These are phyloP conservation scores for Manduca sexta DNA, from an alignment of 1,140 invertebrate genomes.

Conservation along the genomic window DNA sequence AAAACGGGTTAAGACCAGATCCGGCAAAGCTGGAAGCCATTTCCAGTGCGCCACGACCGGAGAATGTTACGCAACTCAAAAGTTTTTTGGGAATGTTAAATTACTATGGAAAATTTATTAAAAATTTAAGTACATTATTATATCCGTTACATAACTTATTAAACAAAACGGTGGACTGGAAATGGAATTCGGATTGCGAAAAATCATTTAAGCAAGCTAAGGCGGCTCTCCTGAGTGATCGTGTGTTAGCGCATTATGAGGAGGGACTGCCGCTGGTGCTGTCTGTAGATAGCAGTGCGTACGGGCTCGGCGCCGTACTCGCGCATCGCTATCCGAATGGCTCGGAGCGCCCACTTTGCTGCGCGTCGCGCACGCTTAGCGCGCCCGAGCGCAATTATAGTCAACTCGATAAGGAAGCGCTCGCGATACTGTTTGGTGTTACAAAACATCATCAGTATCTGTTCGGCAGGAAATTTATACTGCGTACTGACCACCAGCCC, in stretches of 20 bases:
- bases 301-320: background rate
- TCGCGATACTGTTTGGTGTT: background rate
- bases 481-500: background rate
- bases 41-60: background rate
- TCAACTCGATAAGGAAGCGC: background rate
- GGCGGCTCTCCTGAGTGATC: background rate
- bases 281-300: background rate
- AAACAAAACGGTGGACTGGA: background rate
- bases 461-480: background rate
- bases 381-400: background rate
- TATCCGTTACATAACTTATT: background rate
- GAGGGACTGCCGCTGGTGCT: background rate
- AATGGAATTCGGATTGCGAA: background rate
- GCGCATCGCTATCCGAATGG: background rate
- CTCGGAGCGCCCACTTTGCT: background rate
- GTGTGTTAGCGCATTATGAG: background rate
- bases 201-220: background rate
- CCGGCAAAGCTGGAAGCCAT: conserved; percentile 7
- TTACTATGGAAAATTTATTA: background rate
- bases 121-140: background rate
- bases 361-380: background rate
- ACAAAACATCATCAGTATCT: background rate
- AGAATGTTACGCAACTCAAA: background rate
- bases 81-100: background rate
- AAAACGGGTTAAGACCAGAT: conserved; percentile 13